Evolutionary conservation across 2,113 vertebrate genomes (phyloP), one percentile per base, ranked within the genome.

Genomic region (Vicugna pacos): DNA sequence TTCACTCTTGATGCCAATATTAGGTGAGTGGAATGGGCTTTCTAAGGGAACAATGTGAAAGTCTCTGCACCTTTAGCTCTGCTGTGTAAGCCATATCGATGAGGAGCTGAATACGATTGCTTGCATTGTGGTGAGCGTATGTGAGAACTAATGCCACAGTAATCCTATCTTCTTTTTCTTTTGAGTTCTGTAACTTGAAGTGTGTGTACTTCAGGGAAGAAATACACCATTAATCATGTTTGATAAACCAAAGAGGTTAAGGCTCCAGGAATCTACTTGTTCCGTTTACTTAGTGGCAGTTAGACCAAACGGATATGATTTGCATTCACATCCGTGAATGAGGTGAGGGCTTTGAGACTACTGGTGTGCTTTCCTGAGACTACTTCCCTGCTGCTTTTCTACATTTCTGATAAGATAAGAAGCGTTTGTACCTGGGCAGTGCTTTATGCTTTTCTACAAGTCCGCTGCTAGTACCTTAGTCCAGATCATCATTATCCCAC

Each of bases 391-490:
- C 26, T 6, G 9, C 19, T 17, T 87, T 76, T 94, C 56, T 62
- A 8, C 70, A 85, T 84, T 87, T 50, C 48, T 28, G 38, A 82
- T 93, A 97, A 93, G 85, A 96, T 92, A 80, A 96, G 62, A 93
- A 90, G 20, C 15, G 20, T 96, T 96, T 64, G 64, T 24, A 84
- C 62, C 24, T 79, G 56, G 56, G n/a, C 15, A 13, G 0, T 94
- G 38, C 24, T 58, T 81, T 85, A 26, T 81, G 60, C 15, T 90
- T 93, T 92, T 81, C n/a, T 81, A 76, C 19, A 4, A 15, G 46
- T 82, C 16, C 65, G n/a, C 46, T 65, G 35, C 65, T 84, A 65
- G 35, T 69, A 83, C 3, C 42, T 95, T 76, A 48, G 26, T 76
- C 7, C 30, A 65, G 38, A 82, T 81, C 32, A 79, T 46, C 35